These are phyloP conservation scores for Meloe dianella DNA, from an alignment of 2,888 invertebrate species.

Conservation along the genomic window DNA sequence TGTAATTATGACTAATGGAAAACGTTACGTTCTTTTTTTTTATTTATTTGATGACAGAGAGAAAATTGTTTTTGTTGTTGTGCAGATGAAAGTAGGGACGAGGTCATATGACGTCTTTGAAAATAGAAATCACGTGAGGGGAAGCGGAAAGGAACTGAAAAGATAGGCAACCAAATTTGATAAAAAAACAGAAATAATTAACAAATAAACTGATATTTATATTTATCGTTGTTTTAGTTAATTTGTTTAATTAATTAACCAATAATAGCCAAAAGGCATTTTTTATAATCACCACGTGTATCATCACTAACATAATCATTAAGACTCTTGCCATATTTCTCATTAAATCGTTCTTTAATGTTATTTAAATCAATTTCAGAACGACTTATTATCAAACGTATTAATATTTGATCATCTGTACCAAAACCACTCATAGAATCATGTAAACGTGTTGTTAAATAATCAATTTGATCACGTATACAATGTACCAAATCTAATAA, in stretches of 20 bases:
- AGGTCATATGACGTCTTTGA: neutral
- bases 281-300: constrained; percentile 86
- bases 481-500: constrained; percentile 76
- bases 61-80: neutral
- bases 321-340: constrained; percentile 73
- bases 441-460: constrained; percentile 81
- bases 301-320: constrained; percentile 80
- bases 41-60: too few species aligned
- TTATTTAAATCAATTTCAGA: constrained; percentile 73
- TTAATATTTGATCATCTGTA: constrained; percentile 74
- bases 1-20: neutral
- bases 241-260: constrained; percentile 31
- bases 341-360: constrained; percentile 74
- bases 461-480: constrained; percentile 74
- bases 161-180: constrained; percentile 60
- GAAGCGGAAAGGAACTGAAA: neutral
- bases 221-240: neutral
- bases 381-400: constrained; percentile 73
- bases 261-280: constrained; percentile 75
- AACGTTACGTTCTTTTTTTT: neutral
- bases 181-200: too few species aligned
- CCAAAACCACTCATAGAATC: constrained; percentile 73
- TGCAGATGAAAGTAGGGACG: neutral
- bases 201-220: too few species aligned
- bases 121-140: neutral